Conservation (phyloP, 2,888 invertebrate species). For the Drosophila anceps region DNA sequence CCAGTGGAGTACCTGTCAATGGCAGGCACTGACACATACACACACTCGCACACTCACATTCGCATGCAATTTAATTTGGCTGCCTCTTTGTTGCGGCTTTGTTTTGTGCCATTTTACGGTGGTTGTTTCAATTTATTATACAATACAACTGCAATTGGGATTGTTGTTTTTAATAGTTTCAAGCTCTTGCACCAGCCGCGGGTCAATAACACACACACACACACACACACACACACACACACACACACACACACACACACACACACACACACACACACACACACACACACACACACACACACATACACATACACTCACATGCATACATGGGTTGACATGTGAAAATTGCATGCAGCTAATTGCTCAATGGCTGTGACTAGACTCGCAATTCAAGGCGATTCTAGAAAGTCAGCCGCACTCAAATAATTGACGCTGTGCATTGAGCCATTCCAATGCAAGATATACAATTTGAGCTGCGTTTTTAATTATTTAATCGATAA, state of each 20-base stretch:
- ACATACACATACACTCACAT: too few relatives aligned
- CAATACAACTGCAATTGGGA: conserved; percentile 50
- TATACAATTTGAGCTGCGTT: conserved; percentile 21
- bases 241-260: conserved; percentile 2
- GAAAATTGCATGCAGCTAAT: conserved; percentile 77
- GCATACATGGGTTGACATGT: conserved; percentile 60
- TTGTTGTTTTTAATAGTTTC: conserved; percentile 64
- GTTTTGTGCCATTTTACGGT: conserved; percentile 71
- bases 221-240: conserved; percentile 23
- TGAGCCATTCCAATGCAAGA: conserved; percentile 2
- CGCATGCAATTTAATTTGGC: conserved; percentile 75
- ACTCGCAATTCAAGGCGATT: conserved; percentile 33
- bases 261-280: conserved; percentile 25
- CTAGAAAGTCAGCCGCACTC: background rate
- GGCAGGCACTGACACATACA: conserved; percentile 47
- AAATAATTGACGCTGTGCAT: conserved; percentile 34
- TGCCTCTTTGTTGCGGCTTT: conserved; percentile 75
- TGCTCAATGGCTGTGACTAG: conserved; percentile 55
- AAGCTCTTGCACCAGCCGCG: conserved; percentile 34
- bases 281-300: conserved; percentile 25
- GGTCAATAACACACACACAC: conserved; percentile 43
- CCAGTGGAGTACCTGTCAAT: conserved; percentile 65
- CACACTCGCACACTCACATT: conserved; percentile 15
- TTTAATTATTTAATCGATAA: conserved; percentile 26
- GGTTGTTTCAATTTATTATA: conserved; percentile 78